Percentiles rank a stretch among this genome's conserved stretches.
These are phyloP conservation scores for Operophtera brumata DNA, from an alignment of 2,888 invertebrate species.

Conservation along the genomic window DNA sequence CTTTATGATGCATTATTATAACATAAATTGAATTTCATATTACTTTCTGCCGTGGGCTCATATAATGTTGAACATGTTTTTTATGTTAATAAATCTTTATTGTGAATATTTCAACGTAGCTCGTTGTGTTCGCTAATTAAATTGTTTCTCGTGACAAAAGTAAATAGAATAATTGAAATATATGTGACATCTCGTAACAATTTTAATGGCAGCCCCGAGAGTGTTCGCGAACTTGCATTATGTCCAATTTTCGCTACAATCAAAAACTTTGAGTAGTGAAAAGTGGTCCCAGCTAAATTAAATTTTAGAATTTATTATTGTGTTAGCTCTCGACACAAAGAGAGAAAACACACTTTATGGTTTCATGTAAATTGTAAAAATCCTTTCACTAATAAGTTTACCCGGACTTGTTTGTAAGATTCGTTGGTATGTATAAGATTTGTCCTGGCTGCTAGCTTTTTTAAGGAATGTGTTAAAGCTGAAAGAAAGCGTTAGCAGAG, in stretches of 20 bases:
- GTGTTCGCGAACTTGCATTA: constrained; percentile 10
- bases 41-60: constrained; percentile 1
- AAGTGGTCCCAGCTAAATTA: constrained; percentile 6
- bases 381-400: not conserved
- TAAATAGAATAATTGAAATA: not conserved
- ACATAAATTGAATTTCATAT: constrained; percentile 30
- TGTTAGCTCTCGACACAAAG: not conserved
- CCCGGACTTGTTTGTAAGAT: no score
- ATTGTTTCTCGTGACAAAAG: not conserved
- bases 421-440: no score
- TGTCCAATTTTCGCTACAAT: constrained; percentile 8
- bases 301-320: constrained; percentile 1
- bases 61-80: not conserved
- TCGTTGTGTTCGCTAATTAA: not conserved
- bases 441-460: no score
- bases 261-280: constrained; percentile 12
- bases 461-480: no score
- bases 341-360: not conserved
- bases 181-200: constrained; percentile 3
- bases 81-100: not conserved
- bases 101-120: not conserved
- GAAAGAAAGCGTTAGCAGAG: no score
- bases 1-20: constrained; percentile 32
- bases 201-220: constrained; percentile 9
- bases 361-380: not conserved